Evolutionary conservation across 2,113 vertebrate species (phyloP), one percentile per base, ranked within the genome.

Genomic region (Osmerus mordax): DNA sequence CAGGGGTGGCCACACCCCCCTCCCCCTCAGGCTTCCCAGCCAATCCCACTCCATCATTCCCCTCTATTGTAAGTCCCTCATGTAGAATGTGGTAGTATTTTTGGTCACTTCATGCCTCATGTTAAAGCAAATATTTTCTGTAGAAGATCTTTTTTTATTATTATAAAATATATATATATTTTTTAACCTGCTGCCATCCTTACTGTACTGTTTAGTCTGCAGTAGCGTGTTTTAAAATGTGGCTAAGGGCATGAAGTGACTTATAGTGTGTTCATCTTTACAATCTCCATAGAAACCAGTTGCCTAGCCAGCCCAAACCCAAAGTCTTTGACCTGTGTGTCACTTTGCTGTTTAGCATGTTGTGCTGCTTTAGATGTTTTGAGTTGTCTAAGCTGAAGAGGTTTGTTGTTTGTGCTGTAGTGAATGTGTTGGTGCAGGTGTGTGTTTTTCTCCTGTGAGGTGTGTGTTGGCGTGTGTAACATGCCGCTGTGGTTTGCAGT

Each of bases 1-100:
- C 14, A 3, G 54, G 74, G 74, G 15, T 59, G 56, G 53, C 73
- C 72, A 19, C 56, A 75, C 32, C 64, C 65, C 63, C 8, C 59
- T 0, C 28, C 36, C 16, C 47, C 32, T 54, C 29, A 67, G 29
- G 53, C 55, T 41, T 65, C 29, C 32, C 63, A 41, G 32, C 63
- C 29, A 47, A 65, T 65, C 62, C 16, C 28, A 64, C 62, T 36
- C 32, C 32, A 36, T 32, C 29, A 28, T 18, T 36, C 16, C 54
- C 29, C 28, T 64, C 61, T n/a, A 3, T 14, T 9, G 62, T 36
- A 1, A 9, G 25, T 65, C 9, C 41, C 41, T 47, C 7, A 47
- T 47, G 41, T 47, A 12, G 41, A 47, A 47, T 7, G 7, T 47
- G 9, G 41, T 47, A 9, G 32, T 72, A 47, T 21, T 16, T 71